Conservation (phyloP, 2,888 invertebrate species). For the Norana najaformis region DNA sequence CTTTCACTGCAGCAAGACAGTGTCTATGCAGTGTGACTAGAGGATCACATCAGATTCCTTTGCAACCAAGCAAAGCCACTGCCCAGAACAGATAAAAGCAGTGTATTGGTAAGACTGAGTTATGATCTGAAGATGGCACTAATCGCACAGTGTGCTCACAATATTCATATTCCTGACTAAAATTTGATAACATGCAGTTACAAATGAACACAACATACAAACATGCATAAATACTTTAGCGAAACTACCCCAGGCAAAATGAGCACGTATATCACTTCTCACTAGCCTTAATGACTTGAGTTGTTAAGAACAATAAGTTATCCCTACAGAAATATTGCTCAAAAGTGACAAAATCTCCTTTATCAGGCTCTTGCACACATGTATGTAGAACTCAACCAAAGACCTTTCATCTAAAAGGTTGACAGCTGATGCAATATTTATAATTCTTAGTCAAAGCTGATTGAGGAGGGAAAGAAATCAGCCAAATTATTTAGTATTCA, state of each 20-base stretch:
- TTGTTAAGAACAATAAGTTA: background rate
- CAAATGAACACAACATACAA: background rate
- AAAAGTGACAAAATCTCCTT: background rate
- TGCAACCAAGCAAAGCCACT: background rate
- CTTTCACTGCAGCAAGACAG: background rate
- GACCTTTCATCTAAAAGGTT: no score
- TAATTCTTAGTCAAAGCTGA: no score
- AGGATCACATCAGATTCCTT: background rate
- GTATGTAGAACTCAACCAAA: no score
- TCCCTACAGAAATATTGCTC: no score
- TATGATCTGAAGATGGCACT: background rate
- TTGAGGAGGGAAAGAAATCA: no score
- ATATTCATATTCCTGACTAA: background rate
- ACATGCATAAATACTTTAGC: background rate
- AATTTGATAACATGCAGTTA: background rate
- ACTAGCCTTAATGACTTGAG: background rate
- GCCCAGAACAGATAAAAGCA: constrained; percentile 4
- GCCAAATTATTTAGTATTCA: no score
- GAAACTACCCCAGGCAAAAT: background rate
- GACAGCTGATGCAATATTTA: no score
- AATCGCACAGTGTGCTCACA: background rate
- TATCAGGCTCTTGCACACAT: background rate
- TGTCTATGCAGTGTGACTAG: background rate
- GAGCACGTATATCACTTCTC: background rate
- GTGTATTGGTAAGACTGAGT: background rate